phyloP scores from a whole-genome alignment of 1,140 invertebrate species.

The Apolygus lucorum region DNA sequence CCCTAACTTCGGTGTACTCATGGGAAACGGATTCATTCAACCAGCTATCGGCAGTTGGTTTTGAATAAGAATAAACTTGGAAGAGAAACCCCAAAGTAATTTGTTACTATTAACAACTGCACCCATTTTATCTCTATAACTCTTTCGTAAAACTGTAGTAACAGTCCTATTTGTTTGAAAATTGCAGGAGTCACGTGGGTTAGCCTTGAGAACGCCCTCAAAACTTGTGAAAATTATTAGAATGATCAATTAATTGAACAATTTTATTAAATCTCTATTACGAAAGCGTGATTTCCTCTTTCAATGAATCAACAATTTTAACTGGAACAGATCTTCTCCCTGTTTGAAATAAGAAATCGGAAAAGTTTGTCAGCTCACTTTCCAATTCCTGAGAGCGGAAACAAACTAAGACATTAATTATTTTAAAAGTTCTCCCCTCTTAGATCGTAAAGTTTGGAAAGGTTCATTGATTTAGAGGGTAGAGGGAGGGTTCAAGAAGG shows the following conservation, averaged over 20 bases:
- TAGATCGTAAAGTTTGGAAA: background rate
- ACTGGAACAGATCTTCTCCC: background rate
- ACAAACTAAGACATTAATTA: background rate
- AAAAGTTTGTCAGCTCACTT: background rate
- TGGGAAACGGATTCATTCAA: too few relatives aligned
- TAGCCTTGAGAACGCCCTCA: too few relatives aligned
- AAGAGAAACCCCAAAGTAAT: too few relatives aligned
- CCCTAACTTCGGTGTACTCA: too few relatives aligned
- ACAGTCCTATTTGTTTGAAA: background rate
- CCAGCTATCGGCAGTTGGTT: too few relatives aligned
- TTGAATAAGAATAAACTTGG: too few relatives aligned
- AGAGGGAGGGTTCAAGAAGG: too few relatives aligned
- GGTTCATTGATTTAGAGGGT: slow-evolving; percentile 12
- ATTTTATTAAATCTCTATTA: background rate
- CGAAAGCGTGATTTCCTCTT: too few relatives aligned
- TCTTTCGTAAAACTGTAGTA: too few relatives aligned
- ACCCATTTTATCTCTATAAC: too few relatives aligned
- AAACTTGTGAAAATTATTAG: background rate
- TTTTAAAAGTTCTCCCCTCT: background rate
- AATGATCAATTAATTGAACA: background rate
- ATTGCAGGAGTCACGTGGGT: too few relatives aligned
- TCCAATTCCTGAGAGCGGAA: background rate
- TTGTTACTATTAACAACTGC: too few relatives aligned
- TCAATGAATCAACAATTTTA: background rate
- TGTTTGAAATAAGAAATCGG: background rate